Conservation (phyloP, 2,797 vertebrate genomes). For the Micromesistius poutassou region DNA sequence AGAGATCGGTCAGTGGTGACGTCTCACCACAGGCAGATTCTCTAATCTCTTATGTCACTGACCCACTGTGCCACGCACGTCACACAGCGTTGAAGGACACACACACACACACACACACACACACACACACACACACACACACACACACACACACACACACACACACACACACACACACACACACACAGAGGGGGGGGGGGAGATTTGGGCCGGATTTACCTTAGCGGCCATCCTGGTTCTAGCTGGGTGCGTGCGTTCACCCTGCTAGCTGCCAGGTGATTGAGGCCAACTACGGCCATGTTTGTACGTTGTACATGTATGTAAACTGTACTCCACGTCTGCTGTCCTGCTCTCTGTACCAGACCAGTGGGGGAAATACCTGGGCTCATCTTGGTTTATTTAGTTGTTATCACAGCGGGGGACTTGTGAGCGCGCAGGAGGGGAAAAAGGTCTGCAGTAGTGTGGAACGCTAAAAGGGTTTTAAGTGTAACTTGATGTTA, state of each 20-base stretch:
- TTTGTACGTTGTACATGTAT: constrained; percentile 37
- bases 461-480: neutral
- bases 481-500: neutral
- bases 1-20: neutral
- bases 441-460: neutral
- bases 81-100: neutral
- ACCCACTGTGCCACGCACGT: neutral
- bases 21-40: constrained; percentile 49
- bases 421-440: neutral
- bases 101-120: too few relatives aligned
- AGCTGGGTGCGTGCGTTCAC: neutral
- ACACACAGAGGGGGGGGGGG: too few relatives aligned
- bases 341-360: constrained; percentile 20
- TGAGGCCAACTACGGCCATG: constrained; percentile 38
- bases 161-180: too few relatives aligned
- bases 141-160: too few relatives aligned
- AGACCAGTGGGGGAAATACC: constrained; percentile 8
- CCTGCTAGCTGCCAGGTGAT: constrained; percentile 16
- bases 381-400: constrained; percentile 22
- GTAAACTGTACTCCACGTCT: constrained; percentile 41
- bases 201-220: neutral
- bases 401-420: too few relatives aligned
- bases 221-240: neutral
- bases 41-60: constrained; percentile 6
- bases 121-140: too few relatives aligned